Evolutionary conservation across 2,113 vertebrate genomes (phyloP), one percentile per base, ranked within the genome.

Genomic region (Tautogolabrus adspersus): DNA sequence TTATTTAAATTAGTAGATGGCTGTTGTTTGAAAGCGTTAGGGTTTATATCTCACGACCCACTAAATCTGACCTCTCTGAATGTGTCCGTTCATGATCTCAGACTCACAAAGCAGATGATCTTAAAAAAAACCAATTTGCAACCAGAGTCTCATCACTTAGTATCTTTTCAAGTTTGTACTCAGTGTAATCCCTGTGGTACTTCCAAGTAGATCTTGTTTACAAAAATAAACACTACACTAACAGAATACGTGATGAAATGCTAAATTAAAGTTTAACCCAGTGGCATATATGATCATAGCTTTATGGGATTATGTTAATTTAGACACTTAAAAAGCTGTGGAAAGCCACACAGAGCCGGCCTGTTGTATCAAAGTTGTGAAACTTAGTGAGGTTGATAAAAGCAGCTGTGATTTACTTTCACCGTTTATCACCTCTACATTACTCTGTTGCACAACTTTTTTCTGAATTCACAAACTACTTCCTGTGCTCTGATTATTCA

Each of bases 231-330:
- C 77, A 38, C 47, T 51, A 19, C 15, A 15, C 40, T 47, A 49
- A 75, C 73, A 21, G 74, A 78, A 74, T 83, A 60, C 38, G 22
- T 65, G 37, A 79, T 51, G 22, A 22, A 30, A 71, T 3, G 10
- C 40, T 12, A 9, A 34, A 54, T 52, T 7, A 61, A 0, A 66
- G 30, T 34, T 62, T 1, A 65, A 21, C 8, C 34, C 12, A 26
- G 1, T 40, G 49, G 54, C 23, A 44, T 59, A 37, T n/a, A 18
- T 49, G 56, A 75, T 74, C 30, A 44, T 1, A 68, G 42, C 22
- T 8, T n/a, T 19, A 21, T 49, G 47, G 40, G 55, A 21, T 8
- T 11, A n/a, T 46, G 61, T 42, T 69, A 9, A 23, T 69, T 30
- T 26, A 40, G 15, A 62, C 6, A 59, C 19, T 11, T 59, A n/a